Evolutionary conservation across 2,797 vertebrate species (phyloP), one percentile per base, ranked within the genome.

Genomic region (Anabacerthia variegaticeps): DNA sequence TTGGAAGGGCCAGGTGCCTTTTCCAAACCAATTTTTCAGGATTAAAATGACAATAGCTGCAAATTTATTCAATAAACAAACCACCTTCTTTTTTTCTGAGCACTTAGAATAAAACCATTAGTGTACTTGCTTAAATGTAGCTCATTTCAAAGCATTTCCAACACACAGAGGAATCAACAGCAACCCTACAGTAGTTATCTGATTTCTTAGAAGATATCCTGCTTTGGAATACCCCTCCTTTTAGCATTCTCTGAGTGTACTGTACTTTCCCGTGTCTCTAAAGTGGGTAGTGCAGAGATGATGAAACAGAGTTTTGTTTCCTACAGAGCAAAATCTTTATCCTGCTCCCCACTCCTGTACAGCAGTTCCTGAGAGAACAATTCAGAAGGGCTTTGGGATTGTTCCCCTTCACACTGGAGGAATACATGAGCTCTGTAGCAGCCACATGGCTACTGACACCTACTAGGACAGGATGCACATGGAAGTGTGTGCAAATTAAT

Each of bases 61-160:
- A 90, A 86, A 95, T 93, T 44, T 88, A 86, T 90, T 93, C 66
- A 65, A 71, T 78, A 94, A 93, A 92, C 44, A 94, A 92, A 80
- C 49, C 30, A 49, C 16, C 26, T 65, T 5, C 4, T 52, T 56
- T 65, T 54, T 30, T 54, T 54, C 32, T 54, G 41, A 88, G 16
- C 68, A 77, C 36, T 78, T 75, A 78, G 54, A 85, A 82, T 77
- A 82, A 85, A 94, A 72, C 16, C 36, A 22, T 90, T 79, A 84
- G 32, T 23, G 18, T 23, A 78, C 15, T 39, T 86, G 34, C 37
- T 93, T 75, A 93, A 86, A 86, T 78, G 34, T 56, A 58, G 30
- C 49, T 92, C 51, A 56, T 90, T 85, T 88, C 76, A 71, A 91
- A 93, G 36, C 67, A 78, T 48, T 94, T 85, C 41, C 82, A 94